Evolutionary conservation across 1,140 invertebrate species (phyloP), one percentile per base, ranked within the genome.

Genomic region (Ips nitidus): DNA sequence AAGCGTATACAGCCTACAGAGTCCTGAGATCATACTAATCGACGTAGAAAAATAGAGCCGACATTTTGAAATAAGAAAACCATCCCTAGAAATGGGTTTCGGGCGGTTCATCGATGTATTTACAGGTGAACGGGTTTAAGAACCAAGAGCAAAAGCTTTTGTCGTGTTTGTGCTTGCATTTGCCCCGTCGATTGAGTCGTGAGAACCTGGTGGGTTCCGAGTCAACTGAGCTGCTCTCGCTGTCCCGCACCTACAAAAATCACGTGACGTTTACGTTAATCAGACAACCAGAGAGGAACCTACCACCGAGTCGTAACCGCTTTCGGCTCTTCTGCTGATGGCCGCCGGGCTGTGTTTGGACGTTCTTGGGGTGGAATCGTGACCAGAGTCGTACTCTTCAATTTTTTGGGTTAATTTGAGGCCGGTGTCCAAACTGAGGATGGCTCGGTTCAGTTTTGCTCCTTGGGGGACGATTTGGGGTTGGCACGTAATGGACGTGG

Each of bases 241-340:
- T 93, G 75, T 95, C 93, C 71, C 93, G 52, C 2, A 71, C 68
- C 68, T 70, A 45, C 6, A 70, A 70, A 2, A 58, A 37, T 53
- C 64, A 22, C 22, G 22, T 22, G 22, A 22, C 22, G 22, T 22
- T 22, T 22, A 22, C 22, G 22, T 22, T 22, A 22, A 22, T 22
- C n/a, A 55, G 37, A 36, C n/a, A 55, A 38, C 6, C 4, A 39
- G 36, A 45, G 36, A 6, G 2, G 22, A 42, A 56, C 67, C 81
- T 1, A 93, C 89, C 65, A 95, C 90, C 75, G 91, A 94, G 75
- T 95, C 94, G 77, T 96, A 95, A 1, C 94, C 94, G 76, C 93
- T 94, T 78, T 93, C 91, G 1, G 90, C 90, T 36, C 89, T 84
- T 73, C 89, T 83, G 0, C 89, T 90, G 6, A 91, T 86, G 0